A percentile compares a stretch with the other conserved stretches of the same genome.
Evolutionary conservation across 2,797 vertebrate species (phyloP).

Genomic region (Enteromius mattozi): DNA sequence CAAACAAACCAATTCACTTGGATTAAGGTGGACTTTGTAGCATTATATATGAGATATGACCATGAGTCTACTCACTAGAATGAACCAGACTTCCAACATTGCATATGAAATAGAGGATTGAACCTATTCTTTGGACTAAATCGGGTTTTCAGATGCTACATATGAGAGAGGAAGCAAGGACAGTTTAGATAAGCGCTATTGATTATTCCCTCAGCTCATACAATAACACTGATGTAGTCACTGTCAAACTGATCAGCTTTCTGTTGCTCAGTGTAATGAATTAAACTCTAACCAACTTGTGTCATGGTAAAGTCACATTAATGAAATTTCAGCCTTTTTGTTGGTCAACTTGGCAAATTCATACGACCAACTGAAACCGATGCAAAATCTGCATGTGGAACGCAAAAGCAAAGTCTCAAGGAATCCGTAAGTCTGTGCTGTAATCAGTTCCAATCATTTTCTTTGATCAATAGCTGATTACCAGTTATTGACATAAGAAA

Average conservation of each 20-base stretch:
- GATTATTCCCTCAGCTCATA: background rate
- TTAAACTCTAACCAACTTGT: background rate
- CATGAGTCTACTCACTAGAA: background rate
- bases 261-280: background rate
- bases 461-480: conserved; percentile 19
- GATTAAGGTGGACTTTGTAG: no score
- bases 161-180: background rate
- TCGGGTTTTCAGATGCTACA: background rate
- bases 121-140: background rate
- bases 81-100: background rate
- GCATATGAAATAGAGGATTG: background rate
- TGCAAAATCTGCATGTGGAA: background rate
- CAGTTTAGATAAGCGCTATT: background rate
- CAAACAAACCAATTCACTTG: background rate
- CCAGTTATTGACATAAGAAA: conserved; percentile 18
- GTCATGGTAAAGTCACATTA: background rate
- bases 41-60: background rate
- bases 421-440: background rate
- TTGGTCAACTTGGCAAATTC: background rate
- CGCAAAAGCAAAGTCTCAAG: background rate
- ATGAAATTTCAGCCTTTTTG: background rate
- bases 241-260: background rate
- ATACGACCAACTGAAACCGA: background rate
- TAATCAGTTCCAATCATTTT: conserved; percentile 4
- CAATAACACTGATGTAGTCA: background rate